A percentile compares a stretch with the other conserved stretches of the same genome.
phyloP scores from a whole-genome alignment of 2,113 vertebrate species.

The Phycodurus eques region DNA sequence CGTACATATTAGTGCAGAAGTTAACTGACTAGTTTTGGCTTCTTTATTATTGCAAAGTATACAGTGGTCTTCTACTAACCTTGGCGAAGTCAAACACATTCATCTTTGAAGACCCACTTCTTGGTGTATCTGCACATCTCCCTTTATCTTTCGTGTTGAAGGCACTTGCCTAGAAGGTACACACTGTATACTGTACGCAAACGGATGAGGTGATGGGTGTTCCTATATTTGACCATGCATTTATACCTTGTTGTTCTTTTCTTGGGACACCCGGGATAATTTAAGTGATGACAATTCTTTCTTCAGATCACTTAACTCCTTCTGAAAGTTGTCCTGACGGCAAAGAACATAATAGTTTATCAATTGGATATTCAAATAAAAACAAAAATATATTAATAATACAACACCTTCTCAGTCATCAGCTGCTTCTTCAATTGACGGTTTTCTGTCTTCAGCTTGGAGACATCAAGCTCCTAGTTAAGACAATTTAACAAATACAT shows the following conservation, averaged over 20 bases:
- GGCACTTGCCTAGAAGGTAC: constrained; percentile 21
- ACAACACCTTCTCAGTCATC: constrained; percentile 75
- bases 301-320: constrained; percentile 48
- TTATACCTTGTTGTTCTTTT: constrained; percentile 36
- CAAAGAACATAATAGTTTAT: constrained; percentile 1
- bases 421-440: constrained; percentile 75
- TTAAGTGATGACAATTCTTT: constrained; percentile 43
- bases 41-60: constrained; percentile 1
- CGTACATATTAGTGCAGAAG: background rate
- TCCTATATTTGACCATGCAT: background rate
- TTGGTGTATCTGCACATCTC: constrained; percentile 30
- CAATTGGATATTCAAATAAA: background rate
- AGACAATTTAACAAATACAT: constrained; percentile 6
- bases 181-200: background rate
- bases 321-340: constrained; percentile 48
- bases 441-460: constrained; percentile 73
- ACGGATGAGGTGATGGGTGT: background rate
- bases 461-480: constrained; percentile 79
- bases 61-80: constrained; percentile 19
- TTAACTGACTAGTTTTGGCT: background rate
- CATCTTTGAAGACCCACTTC: constrained; percentile 28
- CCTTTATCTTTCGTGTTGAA: constrained; percentile 17
- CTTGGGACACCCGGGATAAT: constrained; percentile 19
- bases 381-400: background rate
- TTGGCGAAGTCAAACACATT: constrained; percentile 39